These are phyloP conservation scores for Zeus faber DNA, from an alignment of 2,113 vertebrate genomes.

Conservation along the genomic window DNA sequence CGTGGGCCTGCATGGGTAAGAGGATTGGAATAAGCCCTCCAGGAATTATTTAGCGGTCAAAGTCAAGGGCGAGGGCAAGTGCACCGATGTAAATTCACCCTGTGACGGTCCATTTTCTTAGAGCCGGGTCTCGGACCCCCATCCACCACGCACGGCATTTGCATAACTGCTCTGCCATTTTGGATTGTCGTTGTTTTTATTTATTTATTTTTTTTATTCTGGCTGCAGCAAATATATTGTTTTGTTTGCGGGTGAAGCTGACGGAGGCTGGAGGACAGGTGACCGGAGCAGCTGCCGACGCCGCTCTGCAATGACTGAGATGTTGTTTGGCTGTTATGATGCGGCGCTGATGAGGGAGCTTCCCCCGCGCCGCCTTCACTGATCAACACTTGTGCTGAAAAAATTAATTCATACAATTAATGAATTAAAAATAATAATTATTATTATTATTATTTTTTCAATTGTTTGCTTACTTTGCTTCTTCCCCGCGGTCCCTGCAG, in stretches of 20 bases:
- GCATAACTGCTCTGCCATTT: not conserved
- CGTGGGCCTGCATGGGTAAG: slow-evolving; percentile 19
- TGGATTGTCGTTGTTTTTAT: too few relatives aligned
- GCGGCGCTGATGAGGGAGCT: slow-evolving; percentile 24
- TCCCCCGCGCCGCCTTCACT: too few relatives aligned
- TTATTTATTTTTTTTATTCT: not conserved
- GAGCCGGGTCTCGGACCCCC: not conserved
- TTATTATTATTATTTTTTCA: too few relatives aligned
- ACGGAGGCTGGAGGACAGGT: slow-evolving; percentile 9
- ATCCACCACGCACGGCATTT: not conserved
- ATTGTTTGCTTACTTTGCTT: slow-evolving; percentile 32
- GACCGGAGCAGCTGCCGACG: slow-evolving; percentile 11
- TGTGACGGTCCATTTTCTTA: slow-evolving; percentile 7
- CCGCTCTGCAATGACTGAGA: too few relatives aligned
- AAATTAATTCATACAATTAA: too few relatives aligned
- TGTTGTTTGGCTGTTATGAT: too few relatives aligned
- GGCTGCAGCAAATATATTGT: not conserved
- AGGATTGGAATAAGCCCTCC: slow-evolving; percentile 27
- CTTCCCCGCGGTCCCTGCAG: slow-evolving; percentile 7
- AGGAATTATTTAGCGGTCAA: slow-evolving; percentile 46
- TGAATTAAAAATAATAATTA: too few relatives aligned
- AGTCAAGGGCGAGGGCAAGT: slow-evolving; percentile 47
- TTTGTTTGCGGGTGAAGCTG: not conserved
- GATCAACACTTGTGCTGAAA: too few relatives aligned
- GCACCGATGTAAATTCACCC: slow-evolving; percentile 18